Base-by-base conservation (phyloP, 2,888 invertebrate genomes). In the Endomychus coccineus region DNA sequence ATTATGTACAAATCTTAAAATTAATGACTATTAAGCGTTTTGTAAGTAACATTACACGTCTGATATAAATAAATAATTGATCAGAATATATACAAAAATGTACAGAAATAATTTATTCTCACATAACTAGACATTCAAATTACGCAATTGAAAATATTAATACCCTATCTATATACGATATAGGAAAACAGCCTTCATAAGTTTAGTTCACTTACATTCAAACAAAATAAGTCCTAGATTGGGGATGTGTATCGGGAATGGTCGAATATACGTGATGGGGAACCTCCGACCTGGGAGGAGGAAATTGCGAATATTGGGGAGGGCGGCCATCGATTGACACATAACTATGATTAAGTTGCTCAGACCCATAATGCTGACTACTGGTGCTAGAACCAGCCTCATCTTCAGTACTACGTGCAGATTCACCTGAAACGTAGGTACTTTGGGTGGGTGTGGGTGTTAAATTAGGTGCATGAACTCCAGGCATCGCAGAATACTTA, bases 341-440 rank as follows among this genome's bases (percentile, higher is more conserved):
- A 66, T 78, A 78, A 68, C 77, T 78, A 64, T 78, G 78, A 64
- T 77, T 77, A 55, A 76, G 69, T 59, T 75, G 72, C 56, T 77
- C 73, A 52, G 75, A 75, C 59, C 76, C 77, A 53, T 76, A 77
- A 58, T 76, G 76, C 59, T 76, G 75, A 60, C 74, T 75, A 40
- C 66, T 65, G 23, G 66, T 57, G 47, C 65, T 66, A 13, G 64
- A 64, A 52, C 74, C 67, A 66, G 66, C 64, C 67, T 77, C 60
- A 68, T 77, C 66, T 69, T 76, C 58, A 23, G 64, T 65, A 45
- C 64, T 66, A 27, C 66, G 49, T 15, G 60, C 56, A n/a, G 64
- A 65, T 69, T 77, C 67, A 64, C 71, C 75, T 64, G 75, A 54
- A 62, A 77, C 56, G 68, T 74, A 67, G 24, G 66, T 77, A 69